A percentile compares a stretch with the other conserved stretches of the same genome.
Evolutionary conservation across 2,888 invertebrate species (phyloP).

Genomic region (Cylindroiulus punctatus): DNA sequence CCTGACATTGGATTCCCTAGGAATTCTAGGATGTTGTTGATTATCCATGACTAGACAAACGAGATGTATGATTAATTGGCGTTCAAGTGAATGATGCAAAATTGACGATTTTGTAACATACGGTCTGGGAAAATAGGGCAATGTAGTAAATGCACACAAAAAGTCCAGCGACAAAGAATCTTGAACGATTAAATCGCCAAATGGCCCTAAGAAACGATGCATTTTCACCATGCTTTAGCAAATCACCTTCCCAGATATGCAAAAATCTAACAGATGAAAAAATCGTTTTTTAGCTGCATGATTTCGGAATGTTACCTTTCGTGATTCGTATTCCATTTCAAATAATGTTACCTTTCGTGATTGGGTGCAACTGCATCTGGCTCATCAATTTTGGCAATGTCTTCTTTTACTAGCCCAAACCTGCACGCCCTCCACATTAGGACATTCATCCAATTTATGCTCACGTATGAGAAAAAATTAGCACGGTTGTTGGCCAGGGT

Average conservation of each 20-base stretch:
- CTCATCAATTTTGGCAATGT: not conserved
- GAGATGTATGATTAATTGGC: not conserved
- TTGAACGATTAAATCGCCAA: not conserved
- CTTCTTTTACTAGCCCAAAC: conserved; percentile 34
- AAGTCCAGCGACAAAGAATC: not conserved
- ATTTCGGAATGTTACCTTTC: too few species aligned
- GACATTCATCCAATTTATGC: conserved; percentile 39
- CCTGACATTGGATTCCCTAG: not conserved
- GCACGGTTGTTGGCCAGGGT: conserved; percentile 2
- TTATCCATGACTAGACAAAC: not conserved
- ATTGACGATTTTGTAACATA: not conserved
- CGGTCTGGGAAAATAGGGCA: not conserved
- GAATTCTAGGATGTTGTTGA: not conserved
- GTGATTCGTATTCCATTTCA: too few species aligned
- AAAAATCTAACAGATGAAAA: not conserved
- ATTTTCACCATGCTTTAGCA: not conserved
- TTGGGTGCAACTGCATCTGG: not conserved
- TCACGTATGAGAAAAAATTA: conserved; percentile 41
- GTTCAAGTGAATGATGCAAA: not conserved
- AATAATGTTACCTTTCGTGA: not conserved
- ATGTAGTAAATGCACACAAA: not conserved
- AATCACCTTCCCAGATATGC: not conserved
- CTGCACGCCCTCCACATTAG: conserved; percentile 47
- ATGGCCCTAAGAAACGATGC: not conserved
- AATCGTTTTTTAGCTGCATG: too few species aligned